Conservation (phyloP, 2,888 invertebrate species). For the Rutpela maculata region DNA sequence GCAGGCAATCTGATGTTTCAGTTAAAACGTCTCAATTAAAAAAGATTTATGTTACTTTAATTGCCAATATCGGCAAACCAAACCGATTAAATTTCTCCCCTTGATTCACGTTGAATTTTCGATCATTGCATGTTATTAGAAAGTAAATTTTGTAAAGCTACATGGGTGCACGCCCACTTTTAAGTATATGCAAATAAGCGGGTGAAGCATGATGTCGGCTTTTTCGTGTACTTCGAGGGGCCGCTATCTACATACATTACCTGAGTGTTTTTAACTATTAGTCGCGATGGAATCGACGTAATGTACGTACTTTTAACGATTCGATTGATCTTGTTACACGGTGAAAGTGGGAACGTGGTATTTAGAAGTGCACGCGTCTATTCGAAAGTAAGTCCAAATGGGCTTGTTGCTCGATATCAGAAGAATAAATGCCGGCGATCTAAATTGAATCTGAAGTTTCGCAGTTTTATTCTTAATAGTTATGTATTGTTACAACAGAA, state of each 20-base stretch:
- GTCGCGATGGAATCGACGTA: conserved; percentile 20
- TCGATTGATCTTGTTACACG: conserved; percentile 30
- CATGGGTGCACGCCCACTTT: conserved; percentile 41
- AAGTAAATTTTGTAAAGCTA: conserved; percentile 40
- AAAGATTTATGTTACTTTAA: conserved; percentile 17
- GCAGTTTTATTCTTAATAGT: conserved; percentile 22
- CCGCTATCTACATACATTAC: conserved; percentile 38
- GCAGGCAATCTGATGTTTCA: not conserved
- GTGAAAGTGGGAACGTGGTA: conserved; percentile 40
- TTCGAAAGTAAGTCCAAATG: conserved; percentile 26
- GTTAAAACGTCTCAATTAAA: conserved; percentile 3
- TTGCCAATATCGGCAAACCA: conserved; percentile 15
- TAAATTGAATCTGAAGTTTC: conserved; percentile 36
- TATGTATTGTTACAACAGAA: conserved; percentile 22
- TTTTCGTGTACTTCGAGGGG: conserved; percentile 41
- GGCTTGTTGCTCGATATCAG: conserved; percentile 19
- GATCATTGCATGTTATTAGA: conserved; percentile 46
- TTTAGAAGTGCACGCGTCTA: conserved; percentile 31
- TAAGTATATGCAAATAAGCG: conserved; percentile 42
- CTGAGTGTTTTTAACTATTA: conserved; percentile 30
- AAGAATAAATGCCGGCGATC: conserved; percentile 1
- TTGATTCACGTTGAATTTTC: conserved; percentile 31
- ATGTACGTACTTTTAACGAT: conserved; percentile 21
- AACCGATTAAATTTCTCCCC: conserved; percentile 32
- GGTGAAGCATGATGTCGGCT: conserved; percentile 40